Evolutionary conservation across 2,888 invertebrate genomes (phyloP).

Genomic region (Dysmachus trigonus): DNA sequence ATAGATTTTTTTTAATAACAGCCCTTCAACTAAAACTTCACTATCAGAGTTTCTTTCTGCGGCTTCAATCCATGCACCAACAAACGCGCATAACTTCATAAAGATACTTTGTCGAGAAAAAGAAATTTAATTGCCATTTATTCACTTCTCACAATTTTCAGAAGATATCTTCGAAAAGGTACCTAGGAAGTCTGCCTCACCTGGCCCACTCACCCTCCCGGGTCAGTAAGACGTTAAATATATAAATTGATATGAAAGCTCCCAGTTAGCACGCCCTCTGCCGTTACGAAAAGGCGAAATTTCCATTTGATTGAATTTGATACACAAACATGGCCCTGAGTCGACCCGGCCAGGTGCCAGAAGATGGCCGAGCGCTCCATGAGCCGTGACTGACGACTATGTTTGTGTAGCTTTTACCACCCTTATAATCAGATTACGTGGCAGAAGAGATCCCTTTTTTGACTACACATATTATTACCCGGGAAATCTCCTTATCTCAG

Average conservation of each 20-base stretch:
- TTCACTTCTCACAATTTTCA: neutral
- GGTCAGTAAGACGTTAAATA: slow-evolving; percentile 27
- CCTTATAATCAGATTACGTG: slow-evolving; percentile 38
- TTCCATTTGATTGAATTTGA: slow-evolving; percentile 38
- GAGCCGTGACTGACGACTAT: slow-evolving; percentile 30
- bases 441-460: slow-evolving; percentile 35
- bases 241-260: slow-evolving; percentile 15
- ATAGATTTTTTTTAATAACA: too few species aligned
- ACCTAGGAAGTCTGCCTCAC: neutral
- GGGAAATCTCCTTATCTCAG: slow-evolving; percentile 32
- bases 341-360: slow-evolving; percentile 5
- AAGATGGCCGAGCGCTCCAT: neutral
- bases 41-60: neutral
- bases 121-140: neutral
- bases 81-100: neutral
- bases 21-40: too few species aligned
- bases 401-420: slow-evolving; percentile 33
- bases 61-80: neutral
- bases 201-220: neutral
- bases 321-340: slow-evolving; percentile 10
- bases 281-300: neutral
- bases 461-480: slow-evolving; percentile 40
- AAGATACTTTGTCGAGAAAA: neutral
- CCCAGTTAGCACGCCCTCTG: neutral
- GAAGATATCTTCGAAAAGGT: neutral